Evolutionary conservation across 2,113 vertebrate genomes (phyloP).

Genomic region (Daboia siamensis): DNA sequence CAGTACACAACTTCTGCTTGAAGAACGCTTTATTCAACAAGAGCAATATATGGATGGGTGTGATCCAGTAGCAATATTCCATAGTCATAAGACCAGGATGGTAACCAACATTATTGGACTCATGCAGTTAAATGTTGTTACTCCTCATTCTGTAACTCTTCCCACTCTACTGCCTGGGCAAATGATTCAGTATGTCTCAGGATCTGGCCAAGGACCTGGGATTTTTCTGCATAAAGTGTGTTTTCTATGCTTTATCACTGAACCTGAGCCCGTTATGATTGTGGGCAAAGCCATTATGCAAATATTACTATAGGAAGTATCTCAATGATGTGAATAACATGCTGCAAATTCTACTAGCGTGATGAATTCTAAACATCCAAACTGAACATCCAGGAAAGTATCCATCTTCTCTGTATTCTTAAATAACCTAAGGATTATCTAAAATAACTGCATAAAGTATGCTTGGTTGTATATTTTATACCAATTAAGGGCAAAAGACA

Average conservation of each 20-base stretch:
- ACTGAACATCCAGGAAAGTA: neutral
- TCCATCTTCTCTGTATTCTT: neutral
- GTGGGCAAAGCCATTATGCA: neutral
- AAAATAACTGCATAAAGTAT: conserved; percentile 40
- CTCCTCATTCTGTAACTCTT: neutral
- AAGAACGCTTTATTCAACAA: neutral
- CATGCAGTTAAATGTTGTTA: neutral
- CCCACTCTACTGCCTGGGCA: neutral
- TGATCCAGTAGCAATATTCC: neutral
- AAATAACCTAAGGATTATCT: neutral
- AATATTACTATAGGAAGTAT: neutral
- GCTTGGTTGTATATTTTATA: conserved; percentile 47
- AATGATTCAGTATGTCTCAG: too few species aligned
- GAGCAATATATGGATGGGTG: neutral
- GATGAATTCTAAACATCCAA: neutral
- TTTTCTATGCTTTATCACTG: neutral
- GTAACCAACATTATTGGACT: neutral
- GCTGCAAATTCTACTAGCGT: neutral
- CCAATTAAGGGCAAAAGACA: conserved; percentile 39
- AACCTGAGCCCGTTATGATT: neutral
- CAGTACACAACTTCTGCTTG: too few species aligned
- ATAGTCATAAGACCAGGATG: neutral
- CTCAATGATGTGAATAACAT: neutral
- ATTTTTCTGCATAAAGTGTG: neutral
- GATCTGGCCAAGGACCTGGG: neutral